Base-by-base conservation (phyloP, 1,140 invertebrate species). In the Zaprionus vittiger region DNA sequence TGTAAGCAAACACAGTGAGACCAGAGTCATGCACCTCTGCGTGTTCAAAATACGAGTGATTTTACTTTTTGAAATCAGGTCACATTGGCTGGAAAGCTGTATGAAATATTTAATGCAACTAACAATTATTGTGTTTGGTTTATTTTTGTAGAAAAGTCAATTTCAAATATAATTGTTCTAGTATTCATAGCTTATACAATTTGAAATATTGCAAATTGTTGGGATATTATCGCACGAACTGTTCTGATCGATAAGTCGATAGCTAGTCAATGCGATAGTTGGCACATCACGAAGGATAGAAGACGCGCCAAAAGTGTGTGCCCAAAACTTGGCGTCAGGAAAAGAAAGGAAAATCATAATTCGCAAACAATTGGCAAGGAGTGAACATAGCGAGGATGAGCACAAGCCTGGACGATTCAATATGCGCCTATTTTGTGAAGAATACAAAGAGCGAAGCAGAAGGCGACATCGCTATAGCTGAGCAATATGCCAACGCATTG, bases 381-480 rank as follows among this genome's bases (percentile, higher is more conserved):
- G 20, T 22, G 44, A 17, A 26, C 17, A 5, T 0, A 52, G n/a
- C 14, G 52, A 83, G 54, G 22, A 90, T 90, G 79, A 79, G 75
- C 59, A 84, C 91, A 61, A 84, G 80, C 56, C 66, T 92, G 59
- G 91, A 92, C 60, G 83, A 78, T n/a, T 60, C 84, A 31, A 91
- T 92, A 56, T 87, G 91, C 61, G 91, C 87, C 6, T 92, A 92
- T 55, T 92, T 92, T 31, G 91, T 92, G 9, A 82, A 80, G 37
- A 87, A 89, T n/a, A 61, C 55, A 17, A 89, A 79, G 37, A 34
- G 31, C 28, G 65, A 71, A 17, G 59, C 62, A 3, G 76, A 78
- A 4, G 41, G 37, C 2, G 69, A 85, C 12, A 65, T 17, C 14
- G 72, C 77, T 4, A 56, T 41, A 5, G 64, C 67, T 2, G 69